Conservation (phyloP, 2,797 vertebrate species). For the Liasis olivaceus region DNA sequence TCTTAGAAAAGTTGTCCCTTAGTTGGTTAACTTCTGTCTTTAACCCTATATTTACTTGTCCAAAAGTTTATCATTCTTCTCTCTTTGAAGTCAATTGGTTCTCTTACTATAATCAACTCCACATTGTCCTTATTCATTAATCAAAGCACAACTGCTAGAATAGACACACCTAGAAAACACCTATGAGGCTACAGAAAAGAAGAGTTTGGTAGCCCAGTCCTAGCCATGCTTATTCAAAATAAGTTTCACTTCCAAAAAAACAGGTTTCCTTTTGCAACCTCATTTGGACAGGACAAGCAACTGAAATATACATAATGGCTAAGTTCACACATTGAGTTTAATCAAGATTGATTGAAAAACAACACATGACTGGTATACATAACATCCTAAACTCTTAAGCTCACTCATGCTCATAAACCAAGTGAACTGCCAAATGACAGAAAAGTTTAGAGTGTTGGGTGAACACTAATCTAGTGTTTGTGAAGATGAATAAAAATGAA, state of each 20-base stretch:
- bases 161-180: conserved; percentile 17
- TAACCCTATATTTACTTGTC: background rate
- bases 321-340: background rate
- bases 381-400: no score
- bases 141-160: background rate
- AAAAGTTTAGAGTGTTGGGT: no score
- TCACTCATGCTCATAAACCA: no score
- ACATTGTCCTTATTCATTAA: background rate
- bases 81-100: background rate
- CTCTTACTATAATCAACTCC: background rate
- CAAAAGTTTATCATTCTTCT: background rate
- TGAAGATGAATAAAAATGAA: no score
- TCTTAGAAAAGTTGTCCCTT: background rate
- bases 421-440: no score
- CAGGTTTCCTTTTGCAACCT: background rate
- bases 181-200: accelerated
- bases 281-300: background rate
- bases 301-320: background rate
- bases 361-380: no score
- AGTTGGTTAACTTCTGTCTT: background rate
- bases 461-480: no score
- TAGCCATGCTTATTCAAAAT: background rate
- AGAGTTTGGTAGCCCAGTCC: background rate
- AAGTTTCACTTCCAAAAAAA: background rate
- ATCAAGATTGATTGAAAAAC: background rate